Base-by-base conservation (phyloP, 2,113 vertebrate species). In the Nothobranchius kuhntae region DNA sequence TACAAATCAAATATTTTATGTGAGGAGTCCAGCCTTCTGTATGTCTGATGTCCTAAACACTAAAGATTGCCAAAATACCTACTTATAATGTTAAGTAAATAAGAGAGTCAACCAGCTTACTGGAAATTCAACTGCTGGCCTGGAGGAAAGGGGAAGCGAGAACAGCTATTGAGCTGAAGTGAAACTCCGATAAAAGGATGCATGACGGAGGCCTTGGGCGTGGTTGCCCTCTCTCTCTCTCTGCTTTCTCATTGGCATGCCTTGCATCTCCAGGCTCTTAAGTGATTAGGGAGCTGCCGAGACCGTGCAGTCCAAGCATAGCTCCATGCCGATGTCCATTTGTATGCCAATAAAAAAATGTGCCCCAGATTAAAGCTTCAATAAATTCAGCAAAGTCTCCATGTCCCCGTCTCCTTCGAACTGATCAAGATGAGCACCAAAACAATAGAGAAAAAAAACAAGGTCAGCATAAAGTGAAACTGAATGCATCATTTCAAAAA, bases 321-420 rank as follows among this genome's bases (percentile, higher is more conserved):
- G 89, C 87, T 83, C 76, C 82, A 68, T 81, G 80, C 85, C 89
- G 82, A 91, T 92, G 90, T 91, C 87, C 87, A 87, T 91, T 90
- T 87, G 84, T 85, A 87, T 86, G 91, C 86, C 86, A 90, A 92
- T 91, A 91, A 91, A 91, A 89, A 92, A 90, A 90, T 85, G 82
- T 85, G 89, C 73, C 84, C 58, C 75, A 84, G 89, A 91, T 90
- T 88, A 92, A 89, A 89, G 88, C 80, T 84, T 80, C 85, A 87
- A 80, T 78, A 79, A 87, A 90, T 88, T 87, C 82, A 81, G 80
- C 86, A 87, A 70, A 87, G 75, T 77, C 75, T 84, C 74, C 77
- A 67, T 86, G 79, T 84, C 86, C 85, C 40, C 65, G 86, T 75
- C 46, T 11, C 50, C 61, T 71, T 53, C 21, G 7, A 74, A 86